Conservation (phyloP, 1,140 invertebrate genomes). For the Hyles vespertilio region DNA sequence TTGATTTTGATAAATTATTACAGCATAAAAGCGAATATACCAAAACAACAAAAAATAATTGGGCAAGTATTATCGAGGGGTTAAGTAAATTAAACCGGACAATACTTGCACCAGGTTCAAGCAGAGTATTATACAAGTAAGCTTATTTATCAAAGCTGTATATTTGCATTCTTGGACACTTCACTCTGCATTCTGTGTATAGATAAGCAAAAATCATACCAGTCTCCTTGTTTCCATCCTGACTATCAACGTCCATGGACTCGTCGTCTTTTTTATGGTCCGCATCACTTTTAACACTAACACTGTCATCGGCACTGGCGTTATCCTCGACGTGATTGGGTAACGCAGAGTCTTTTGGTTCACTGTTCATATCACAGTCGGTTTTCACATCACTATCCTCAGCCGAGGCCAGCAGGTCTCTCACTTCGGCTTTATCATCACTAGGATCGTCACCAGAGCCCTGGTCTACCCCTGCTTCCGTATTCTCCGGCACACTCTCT, state of each 20-base stretch:
- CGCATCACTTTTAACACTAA: slow-evolving; percentile 37
- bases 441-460: slow-evolving; percentile 22
- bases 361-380: slow-evolving; percentile 26
- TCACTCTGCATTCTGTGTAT: too few relatives aligned
- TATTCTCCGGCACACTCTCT: slow-evolving; percentile 39
- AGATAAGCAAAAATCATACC: slow-evolving; percentile 1
- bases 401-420: slow-evolving; percentile 13
- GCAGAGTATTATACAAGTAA: too few relatives aligned
- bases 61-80: too few relatives aligned
- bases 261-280: slow-evolving; percentile 22
- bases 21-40: too few relatives aligned
- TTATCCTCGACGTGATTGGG: slow-evolving; percentile 57
- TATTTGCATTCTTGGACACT: too few relatives aligned
- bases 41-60: too few relatives aligned
- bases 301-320: slow-evolving; percentile 39
- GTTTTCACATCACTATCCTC: slow-evolving; percentile 22
- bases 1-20: too few relatives aligned
- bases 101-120: too few relatives aligned
- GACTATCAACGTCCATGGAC: slow-evolving; percentile 26
- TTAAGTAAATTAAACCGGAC: too few relatives aligned
- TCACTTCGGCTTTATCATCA: slow-evolving; percentile 13
- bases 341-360: slow-evolving; percentile 37
- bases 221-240: slow-evolving; percentile 15
- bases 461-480: slow-evolving; percentile 26
- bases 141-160: too few relatives aligned